These are phyloP conservation scores for Rhizomys pruinosus DNA, from an alignment of 2,113 vertebrate species.

Conservation along the genomic window DNA sequence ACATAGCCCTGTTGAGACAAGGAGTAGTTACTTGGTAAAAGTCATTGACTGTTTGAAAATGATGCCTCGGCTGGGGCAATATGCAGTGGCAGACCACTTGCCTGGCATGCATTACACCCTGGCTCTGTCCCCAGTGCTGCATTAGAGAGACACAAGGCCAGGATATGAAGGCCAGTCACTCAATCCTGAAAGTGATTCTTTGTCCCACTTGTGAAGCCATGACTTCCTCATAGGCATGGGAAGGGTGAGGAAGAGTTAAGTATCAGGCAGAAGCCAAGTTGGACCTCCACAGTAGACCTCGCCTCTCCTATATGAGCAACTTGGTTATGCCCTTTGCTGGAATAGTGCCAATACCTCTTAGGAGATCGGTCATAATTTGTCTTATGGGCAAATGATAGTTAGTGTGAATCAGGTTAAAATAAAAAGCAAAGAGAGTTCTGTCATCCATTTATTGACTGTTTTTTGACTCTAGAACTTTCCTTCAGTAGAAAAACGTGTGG, in stretches of 20 bases:
- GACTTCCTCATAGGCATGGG: neutral
- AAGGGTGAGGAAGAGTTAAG: accelerated
- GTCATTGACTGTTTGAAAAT: neutral
- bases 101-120: neutral
- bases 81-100: neutral
- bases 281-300: too few species aligned
- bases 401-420: neutral
- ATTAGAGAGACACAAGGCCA: neutral
- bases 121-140: neutral
- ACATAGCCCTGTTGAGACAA: accelerated
- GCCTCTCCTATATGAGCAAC: neutral
- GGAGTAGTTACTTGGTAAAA: accelerated
- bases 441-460: neutral
- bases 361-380: neutral
- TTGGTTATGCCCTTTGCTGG: accelerated
- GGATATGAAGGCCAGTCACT: accelerated
- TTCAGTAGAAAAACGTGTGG: neutral
- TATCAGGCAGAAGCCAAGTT: neutral
- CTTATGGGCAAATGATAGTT: neutral
- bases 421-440: too few species aligned
- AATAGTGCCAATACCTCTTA: accelerated
- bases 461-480: neutral
- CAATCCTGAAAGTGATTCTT: neutral
- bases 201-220: accelerated
- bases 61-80: neutral